A percentile compares a stretch with the other conserved stretches of the same genome.
phyloP scores from a whole-genome alignment of 2,888 invertebrate species.

The Drosophila meridiana region DNA sequence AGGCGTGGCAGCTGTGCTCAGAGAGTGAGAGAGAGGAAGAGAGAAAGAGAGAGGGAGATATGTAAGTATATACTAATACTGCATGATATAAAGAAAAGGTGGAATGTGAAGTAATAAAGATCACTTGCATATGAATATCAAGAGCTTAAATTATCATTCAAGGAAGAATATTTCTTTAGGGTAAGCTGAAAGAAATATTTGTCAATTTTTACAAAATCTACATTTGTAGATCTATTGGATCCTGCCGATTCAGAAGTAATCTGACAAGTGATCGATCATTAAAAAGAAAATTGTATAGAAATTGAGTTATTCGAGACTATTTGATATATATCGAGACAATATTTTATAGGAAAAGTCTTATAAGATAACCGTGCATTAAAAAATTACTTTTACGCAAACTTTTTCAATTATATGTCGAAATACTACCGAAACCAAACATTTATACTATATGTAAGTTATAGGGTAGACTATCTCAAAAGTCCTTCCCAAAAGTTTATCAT shows the following conservation, averaged over 20 bases:
- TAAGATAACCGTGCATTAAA: no score
- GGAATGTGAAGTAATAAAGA: background rate
- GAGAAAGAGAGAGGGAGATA: background rate
- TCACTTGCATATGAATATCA: background rate
- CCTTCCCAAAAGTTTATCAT: no score
- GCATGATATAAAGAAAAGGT: background rate
- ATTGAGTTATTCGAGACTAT: no score
- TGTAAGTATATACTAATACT: background rate
- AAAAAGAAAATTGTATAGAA: background rate
- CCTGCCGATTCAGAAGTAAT: no score
- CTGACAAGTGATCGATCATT: background rate
- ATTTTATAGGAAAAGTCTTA: background rate
- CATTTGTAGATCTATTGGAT: no score
- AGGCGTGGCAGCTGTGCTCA: conserved; percentile 62
- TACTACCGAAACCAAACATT: no score
- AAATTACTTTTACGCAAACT: no score
- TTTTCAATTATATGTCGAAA: no score
- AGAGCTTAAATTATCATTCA: background rate
- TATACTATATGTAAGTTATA: no score
- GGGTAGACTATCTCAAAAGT: no score
- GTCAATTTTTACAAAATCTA: no score
- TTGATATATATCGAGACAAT: no score
- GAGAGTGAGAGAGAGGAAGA: background rate
- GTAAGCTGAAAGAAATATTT: background rate
- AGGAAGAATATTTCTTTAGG: background rate